Base-by-base conservation (phyloP, 1,140 invertebrate species). In the Polypedilum pembai region DNA sequence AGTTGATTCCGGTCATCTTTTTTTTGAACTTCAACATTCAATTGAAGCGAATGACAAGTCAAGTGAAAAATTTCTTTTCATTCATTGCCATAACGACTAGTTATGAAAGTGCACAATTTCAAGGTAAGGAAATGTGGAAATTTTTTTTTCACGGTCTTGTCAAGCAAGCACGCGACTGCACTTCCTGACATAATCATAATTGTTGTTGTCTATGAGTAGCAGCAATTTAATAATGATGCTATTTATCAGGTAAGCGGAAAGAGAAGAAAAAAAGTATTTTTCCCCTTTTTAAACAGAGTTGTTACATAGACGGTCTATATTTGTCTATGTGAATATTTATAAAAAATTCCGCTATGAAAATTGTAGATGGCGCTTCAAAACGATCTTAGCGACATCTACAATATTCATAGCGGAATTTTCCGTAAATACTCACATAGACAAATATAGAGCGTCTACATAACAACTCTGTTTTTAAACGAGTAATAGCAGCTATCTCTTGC, bases 151-250 rank as follows among this genome's bases (percentile, higher is more conserved):
- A 56, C n/a, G 45, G n/a, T n/a, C 45, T n/a, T 12, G 12, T 15
- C 45, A 56, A 56, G n/a, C 24, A 12, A 56, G n/a, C 45, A 56
- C 45, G 45, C 45, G 45, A 56, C 45, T n/a, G 45, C n/a, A 56
- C n/a, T 56, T 56, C 45, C 45, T 12, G 3, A 56, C 45, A 56
- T 56, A 56, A n/a, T 56, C 45, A n/a, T 33, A 33, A 56, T 56
- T 12, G 41, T 3, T 10, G 41, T 45, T 10, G 45, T n/a, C 45
- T 15, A 56, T 56, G 3, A 56, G n/a, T 56, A 56, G n/a, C 4
- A 56, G n/a, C n/a, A 56, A 56, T 56, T 56, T 56, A n/a, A 56
- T 56, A n/a, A 56, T 56, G 45, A 56, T 56, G 45, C 45, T 56
- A 56, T 56, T 56, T 56, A 56, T 56, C 12, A 56, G 45, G 12